Evolutionary conservation across 2,888 invertebrate genomes (phyloP).

Genomic region (Cryptophagus acutangulus): DNA sequence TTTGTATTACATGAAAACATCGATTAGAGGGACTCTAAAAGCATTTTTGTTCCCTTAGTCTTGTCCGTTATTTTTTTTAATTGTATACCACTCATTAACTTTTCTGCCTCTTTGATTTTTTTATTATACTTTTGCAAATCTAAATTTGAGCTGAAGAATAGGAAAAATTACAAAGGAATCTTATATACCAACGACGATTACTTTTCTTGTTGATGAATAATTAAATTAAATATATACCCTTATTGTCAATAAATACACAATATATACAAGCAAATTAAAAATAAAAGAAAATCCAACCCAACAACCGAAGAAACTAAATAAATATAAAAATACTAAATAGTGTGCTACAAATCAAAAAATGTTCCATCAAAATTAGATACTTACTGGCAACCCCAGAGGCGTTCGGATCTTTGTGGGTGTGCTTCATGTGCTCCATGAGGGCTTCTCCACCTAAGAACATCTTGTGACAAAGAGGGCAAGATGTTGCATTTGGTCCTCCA

Average conservation of each 20-base stretch:
- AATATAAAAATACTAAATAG: no score
- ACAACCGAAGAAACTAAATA: no score
- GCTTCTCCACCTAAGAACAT: slow-evolving; percentile 90
- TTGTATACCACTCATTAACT: slow-evolving; percentile 32
- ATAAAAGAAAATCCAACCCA: no score
- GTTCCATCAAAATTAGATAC: slow-evolving; percentile 47
- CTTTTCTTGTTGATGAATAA: no score
- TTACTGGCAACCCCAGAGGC: slow-evolving; percentile 86
- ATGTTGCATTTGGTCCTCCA: slow-evolving; percentile 87
- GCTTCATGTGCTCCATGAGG: slow-evolving; percentile 94
- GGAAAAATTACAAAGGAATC: no score
- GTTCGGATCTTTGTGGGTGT: slow-evolving; percentile 89
- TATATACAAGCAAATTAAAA: no score
- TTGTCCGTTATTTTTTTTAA: slow-evolving; percentile 39
- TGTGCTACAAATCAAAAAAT: no score
- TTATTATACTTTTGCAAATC: no score
- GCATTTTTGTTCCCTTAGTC: slow-evolving; percentile 38
- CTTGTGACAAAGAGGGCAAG: slow-evolving; percentile 92
- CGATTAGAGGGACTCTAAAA: slow-evolving; percentile 36
- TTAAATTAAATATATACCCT: no score
- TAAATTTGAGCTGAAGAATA: no score
- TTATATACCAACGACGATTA: no score
- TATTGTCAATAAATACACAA: no score
- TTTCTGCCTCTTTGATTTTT: slow-evolving; percentile 6
- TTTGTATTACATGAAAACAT: slow-evolving; percentile 26